Evolutionary conservation across 2,888 invertebrate species (phyloP).

Genomic region (Allacma fusca): DNA sequence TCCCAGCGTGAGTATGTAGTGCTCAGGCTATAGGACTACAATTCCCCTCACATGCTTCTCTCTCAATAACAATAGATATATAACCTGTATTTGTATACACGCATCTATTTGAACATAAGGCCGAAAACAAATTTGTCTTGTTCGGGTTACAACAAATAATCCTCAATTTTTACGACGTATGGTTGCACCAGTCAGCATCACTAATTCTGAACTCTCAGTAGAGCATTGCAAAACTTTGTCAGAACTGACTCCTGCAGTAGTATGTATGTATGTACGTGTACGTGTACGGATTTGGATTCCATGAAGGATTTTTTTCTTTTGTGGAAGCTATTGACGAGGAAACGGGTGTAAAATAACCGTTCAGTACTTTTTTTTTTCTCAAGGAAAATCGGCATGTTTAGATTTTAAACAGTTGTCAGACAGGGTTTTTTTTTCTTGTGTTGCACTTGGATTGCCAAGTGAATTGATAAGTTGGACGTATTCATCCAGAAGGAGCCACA

Average conservation of each 20-base stretch:
- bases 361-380: background rate
- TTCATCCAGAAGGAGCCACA: background rate
- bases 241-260: too few species aligned
- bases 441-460: background rate
- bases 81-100: too few species aligned
- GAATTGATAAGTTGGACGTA: background rate
- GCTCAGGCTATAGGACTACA: too few species aligned
- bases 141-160: conserved; percentile 12
- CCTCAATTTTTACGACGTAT: background rate
- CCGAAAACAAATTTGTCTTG: background rate
- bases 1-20: too few species aligned
- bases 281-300: too few species aligned
- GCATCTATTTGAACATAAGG: too few species aligned
- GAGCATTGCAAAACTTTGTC: too few species aligned
- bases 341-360: conserved; percentile 5
- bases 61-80: too few species aligned
- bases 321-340: background rate
- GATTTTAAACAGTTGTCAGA: conserved; percentile 16
- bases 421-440: background rate
- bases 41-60: too few species aligned
- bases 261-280: too few species aligned
- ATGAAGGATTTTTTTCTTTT: background rate
- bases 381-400: conserved; percentile 1
- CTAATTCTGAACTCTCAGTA: background rate
- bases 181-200: background rate